Evolutionary conservation across 1,140 invertebrate species (phyloP).

Genomic region (Dryas iulia): DNA sequence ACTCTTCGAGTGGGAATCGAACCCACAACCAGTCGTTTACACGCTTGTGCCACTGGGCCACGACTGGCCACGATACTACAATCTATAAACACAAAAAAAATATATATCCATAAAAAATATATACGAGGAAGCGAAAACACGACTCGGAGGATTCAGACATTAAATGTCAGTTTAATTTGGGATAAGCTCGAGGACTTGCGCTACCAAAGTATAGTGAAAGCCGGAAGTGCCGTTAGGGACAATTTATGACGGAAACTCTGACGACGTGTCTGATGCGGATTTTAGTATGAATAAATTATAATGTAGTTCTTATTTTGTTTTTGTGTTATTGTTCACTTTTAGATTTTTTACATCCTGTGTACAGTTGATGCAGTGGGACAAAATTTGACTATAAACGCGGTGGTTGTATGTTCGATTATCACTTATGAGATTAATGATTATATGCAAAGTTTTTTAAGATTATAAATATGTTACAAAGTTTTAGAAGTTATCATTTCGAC

Average conservation of each 20-base stretch:
- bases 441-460: too few species aligned
- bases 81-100: background rate
- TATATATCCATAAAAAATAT: background rate
- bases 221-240: constrained; percentile 16
- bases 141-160: constrained; percentile 13
- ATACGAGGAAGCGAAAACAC: constrained; percentile 21
- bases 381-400: too few species aligned
- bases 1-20: too few species aligned
- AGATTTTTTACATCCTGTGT: background rate
- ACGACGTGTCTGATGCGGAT: constrained; percentile 15
- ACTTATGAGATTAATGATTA: too few species aligned
- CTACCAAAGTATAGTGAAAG: constrained; percentile 9
- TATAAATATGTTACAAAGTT: too few species aligned
- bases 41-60: too few species aligned
- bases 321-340: background rate
- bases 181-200: constrained; percentile 21
- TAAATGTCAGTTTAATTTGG: constrained; percentile 38
- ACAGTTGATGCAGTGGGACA: too few species aligned
- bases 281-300: constrained; percentile 10
- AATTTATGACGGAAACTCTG: constrained; percentile 19
- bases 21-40: too few species aligned
- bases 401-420: too few species aligned
- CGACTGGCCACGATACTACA: background rate
- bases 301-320: background rate
- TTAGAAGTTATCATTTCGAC: too few species aligned